Base-by-base conservation (phyloP, 1,140 invertebrate genomes). In the Drosophila elegans region DNA sequence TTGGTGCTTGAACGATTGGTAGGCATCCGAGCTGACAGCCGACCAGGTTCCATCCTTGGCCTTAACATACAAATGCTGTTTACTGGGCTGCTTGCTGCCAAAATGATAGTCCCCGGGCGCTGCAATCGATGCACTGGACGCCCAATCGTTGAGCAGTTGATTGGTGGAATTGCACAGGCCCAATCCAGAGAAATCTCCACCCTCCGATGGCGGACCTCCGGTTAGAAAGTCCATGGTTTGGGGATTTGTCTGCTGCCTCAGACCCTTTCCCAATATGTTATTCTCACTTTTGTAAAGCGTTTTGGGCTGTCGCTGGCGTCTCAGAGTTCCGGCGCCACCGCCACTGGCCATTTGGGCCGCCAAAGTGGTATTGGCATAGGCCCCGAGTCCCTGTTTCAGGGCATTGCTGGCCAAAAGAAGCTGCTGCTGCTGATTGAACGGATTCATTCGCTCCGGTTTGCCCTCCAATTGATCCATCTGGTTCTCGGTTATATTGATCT, bases 401-500 rank as follows among this genome's bases (percentile, higher is more conserved):
- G 91, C 91, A 60, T 92, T 90, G 72, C 91, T 92, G 10, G 91
- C 91, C 25, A 90, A 45, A 0, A 92, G 80, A 12, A 92, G 42
- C 51, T 91, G 91, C 45, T 92, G 91, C 68, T 91, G 91, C 21
- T 89, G 86, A 60, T 91, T 91, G 46, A 91, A 91, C 12, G 90
- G 90, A 77, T 91, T 91, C 39, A 68, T 77, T 2, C 90, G 78
- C 44, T 78, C 76, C 55, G 78, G 4, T 42, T 82, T 84, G 27
- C 36, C n/a, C 13, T 66, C 55, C 21, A 92, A 59, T 29, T 91
- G 84, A 41, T 92, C 92, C 81, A 92, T 76, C 79, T 92, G 90
- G 59, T 92, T 92, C 71, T 92, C 92, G 12, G 90, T 92, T 12
- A 92, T 92, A 34, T 92, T 92, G 63, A 92, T 92, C 90, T 85